Percentiles rank a stretch among this genome's conserved stretches.
Conservation (phyloP, 2,797 vertebrate species). For the Chanos chanos region DNA sequence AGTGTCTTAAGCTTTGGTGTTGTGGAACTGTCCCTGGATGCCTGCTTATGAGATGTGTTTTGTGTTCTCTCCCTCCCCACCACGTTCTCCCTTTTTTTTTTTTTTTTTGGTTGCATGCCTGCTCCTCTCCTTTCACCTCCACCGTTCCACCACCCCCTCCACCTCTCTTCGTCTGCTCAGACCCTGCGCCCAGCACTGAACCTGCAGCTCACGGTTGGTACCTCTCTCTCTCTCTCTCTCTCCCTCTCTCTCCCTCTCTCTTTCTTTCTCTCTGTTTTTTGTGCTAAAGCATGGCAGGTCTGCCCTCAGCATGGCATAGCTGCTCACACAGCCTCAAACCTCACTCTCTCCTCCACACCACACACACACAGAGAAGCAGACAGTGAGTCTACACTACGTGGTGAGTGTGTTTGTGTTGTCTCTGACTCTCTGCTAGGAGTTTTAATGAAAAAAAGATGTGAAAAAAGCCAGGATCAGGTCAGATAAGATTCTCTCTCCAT, state of each 20-base stretch:
- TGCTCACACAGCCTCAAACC: too few relatives aligned
- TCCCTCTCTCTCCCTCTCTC: slow-evolving; percentile 51
- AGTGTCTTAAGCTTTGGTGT: slow-evolving; percentile 46
- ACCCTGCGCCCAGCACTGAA: slow-evolving; percentile 97
- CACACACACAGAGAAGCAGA: too few relatives aligned
- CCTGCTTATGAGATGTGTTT: slow-evolving; percentile 83
- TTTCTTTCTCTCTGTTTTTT: too few relatives aligned
- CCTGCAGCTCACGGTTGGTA: slow-evolving; percentile 99
- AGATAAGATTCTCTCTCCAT: too few relatives aligned
- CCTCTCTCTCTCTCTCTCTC: slow-evolving; percentile 75
- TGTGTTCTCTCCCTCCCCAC: slow-evolving; percentile 80
- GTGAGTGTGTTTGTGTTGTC: too few relatives aligned
- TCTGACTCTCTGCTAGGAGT: too few relatives aligned
- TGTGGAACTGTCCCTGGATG: slow-evolving; percentile 67
- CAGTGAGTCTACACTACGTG: too few relatives aligned
- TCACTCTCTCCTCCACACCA: too few relatives aligned
- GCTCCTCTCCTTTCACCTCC: slow-evolving; percentile 96
- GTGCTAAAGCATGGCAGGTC: slow-evolving; percentile 54
- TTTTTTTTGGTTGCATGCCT: slow-evolving; percentile 97
- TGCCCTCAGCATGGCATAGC: slow-evolving; percentile 37
- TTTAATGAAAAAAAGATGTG: too few relatives aligned
- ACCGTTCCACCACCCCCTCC: slow-evolving; percentile 73
- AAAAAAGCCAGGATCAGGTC: too few relatives aligned
- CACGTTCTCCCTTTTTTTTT: slow-evolving; percentile 84
- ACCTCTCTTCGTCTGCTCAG: slow-evolving; percentile 92